These are phyloP conservation scores for Limnodromus scolopaceus DNA, from an alignment of 2,797 vertebrate genomes.

Conservation along the genomic window DNA sequence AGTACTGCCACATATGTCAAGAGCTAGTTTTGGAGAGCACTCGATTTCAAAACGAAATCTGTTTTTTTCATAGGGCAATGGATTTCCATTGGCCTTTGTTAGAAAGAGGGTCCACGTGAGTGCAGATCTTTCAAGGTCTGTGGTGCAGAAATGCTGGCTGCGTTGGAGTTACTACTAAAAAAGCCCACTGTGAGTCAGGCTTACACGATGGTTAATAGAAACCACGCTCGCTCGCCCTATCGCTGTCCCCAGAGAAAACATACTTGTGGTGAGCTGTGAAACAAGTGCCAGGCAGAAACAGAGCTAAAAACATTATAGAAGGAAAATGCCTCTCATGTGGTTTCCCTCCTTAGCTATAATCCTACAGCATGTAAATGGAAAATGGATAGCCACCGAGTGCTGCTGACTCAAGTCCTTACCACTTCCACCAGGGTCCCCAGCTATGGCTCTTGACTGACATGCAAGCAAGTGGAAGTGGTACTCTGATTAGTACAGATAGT, in stretches of 20 bases:
- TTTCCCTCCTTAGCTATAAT: not conserved
- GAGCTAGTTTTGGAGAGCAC: not conserved
- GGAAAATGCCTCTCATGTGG: not conserved
- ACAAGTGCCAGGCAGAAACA: not conserved
- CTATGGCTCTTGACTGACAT: not conserved
- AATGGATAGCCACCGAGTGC: rapidly evolving
- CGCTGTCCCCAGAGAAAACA: not conserved
- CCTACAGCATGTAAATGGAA: not conserved
- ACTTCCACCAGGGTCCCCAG: not conserved
- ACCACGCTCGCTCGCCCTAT: rapidly evolving
- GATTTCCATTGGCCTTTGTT: not conserved
- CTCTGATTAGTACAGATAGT: not conserved
- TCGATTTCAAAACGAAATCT: not conserved
- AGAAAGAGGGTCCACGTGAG: not conserved
- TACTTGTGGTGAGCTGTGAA: not conserved
- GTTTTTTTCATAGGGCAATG: not conserved
- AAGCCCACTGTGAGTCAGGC: not conserved
- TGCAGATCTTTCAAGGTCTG: rapidly evolving
- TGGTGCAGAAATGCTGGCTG: not conserved
- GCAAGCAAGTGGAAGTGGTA: not conserved
- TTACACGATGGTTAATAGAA: not conserved
- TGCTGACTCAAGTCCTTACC: not conserved
- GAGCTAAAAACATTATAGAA: not conserved
- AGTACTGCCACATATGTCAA: not conserved
- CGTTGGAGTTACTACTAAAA: not conserved